Evolutionary conservation across 2,888 invertebrate species (phyloP), one percentile per base, ranked within the genome.

Genomic region (Leucophenga montana): DNA sequence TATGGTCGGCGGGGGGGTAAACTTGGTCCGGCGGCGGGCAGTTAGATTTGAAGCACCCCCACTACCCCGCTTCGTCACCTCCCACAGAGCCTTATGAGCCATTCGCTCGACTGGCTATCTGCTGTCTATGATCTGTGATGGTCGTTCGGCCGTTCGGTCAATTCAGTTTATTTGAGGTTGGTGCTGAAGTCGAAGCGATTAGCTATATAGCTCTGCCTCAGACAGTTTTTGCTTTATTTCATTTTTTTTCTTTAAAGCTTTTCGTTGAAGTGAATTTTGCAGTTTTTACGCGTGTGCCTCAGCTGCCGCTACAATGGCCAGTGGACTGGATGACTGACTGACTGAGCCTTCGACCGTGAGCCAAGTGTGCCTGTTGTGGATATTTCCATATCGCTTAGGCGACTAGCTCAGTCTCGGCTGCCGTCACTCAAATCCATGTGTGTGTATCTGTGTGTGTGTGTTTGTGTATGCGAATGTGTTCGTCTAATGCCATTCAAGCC

Each of bases 101-200:
- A 9, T 33, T 14, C 73, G 70, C 70, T 71, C 73, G 75, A 68
- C 71, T 80, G 74, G 79, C 79, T 85, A 85, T 85, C 85, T 80
- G 67, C 82, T 79, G 86, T 86, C 86, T 86, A 84, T 86, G 85
- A 85, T 85, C 85, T 86, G 70, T 77, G 78, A 67, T 71, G 71
- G 64, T 68, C 67, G 66, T 57, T 44, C 53, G 18, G 9, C 50
- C 18, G 50, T 50, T 50, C 16, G 50, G 18, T n/a, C 50, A 16
- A 18, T 50, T n/a, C 16, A 16, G 50, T 50, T n/a, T 18, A 50
- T n/a, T 48, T 27, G 27, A 27, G 27, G 46, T 74, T 71, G 73
- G 78, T 64, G 72, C 77, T 76, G 78, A 73, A 81, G 76, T 69
- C 75, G 77, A 76, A 84, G 81, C 81, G 81, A 82, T 84, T 82